Evolutionary conservation across 2,888 invertebrate genomes (phyloP).

Genomic region (Drosophila robusta): DNA sequence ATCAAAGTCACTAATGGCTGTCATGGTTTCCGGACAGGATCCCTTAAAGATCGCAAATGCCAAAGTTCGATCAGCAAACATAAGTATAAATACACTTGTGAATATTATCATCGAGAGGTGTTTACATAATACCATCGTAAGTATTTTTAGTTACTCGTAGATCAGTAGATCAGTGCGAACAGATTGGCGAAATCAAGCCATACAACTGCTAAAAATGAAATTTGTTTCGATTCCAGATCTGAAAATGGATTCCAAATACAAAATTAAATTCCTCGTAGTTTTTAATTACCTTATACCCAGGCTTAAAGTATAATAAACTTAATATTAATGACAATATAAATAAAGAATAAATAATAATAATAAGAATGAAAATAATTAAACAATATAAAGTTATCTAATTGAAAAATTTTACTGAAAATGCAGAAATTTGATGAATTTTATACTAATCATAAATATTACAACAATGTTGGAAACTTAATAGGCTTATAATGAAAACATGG

Average conservation of each 20-base stretch:
- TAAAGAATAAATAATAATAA: too few species aligned
- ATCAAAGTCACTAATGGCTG: slow-evolving; percentile 29
- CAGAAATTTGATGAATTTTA: too few species aligned
- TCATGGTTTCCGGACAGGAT: slow-evolving; percentile 36
- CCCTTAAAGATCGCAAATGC: neutral
- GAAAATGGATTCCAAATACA: slow-evolving; percentile 8
- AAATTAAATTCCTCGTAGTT: neutral
- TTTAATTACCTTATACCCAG: neutral
- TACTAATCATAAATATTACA: too few species aligned
- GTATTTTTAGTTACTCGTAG: slow-evolving; percentile 9
- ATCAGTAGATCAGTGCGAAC: neutral
- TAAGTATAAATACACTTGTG: slow-evolving; percentile 5
- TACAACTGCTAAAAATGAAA: neutral
- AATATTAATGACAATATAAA: too few species aligned
- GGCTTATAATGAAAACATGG: too few species aligned
- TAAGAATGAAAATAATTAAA: too few species aligned
- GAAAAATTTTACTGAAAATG: too few species aligned
- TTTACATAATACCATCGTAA: neutral
- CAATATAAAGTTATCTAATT: too few species aligned
- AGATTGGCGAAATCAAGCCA: neutral
- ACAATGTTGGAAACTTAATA: too few species aligned
- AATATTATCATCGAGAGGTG: neutral
- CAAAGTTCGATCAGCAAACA: neutral
- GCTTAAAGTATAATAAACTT: too few species aligned
- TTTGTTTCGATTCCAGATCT: neutral